Evolutionary conservation across 2,113 vertebrate species (phyloP).

Genomic region (Centrocercus urophasianus): DNA sequence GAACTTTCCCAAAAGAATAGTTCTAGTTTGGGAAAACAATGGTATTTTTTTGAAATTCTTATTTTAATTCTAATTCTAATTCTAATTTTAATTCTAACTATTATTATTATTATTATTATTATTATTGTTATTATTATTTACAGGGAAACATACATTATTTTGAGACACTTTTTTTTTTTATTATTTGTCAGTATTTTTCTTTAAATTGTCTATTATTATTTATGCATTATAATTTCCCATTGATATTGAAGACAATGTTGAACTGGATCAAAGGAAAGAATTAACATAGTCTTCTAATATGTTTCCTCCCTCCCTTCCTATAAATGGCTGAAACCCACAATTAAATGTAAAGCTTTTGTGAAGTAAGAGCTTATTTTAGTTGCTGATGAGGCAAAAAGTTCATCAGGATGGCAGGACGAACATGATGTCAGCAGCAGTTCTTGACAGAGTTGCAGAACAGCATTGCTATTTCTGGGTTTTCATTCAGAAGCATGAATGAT

Average conservation of each 20-base stretch:
- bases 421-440: slow-evolving; percentile 53
- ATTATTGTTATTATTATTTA: background rate
- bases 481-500: slow-evolving; percentile 62
- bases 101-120: background rate
- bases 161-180: rapidly evolving
- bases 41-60: background rate
- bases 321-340: slow-evolving; percentile 32
- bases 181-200: too few relatives aligned
- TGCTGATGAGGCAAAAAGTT: slow-evolving; percentile 59
- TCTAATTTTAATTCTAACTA: background rate
- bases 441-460: slow-evolving; percentile 59
- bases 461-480: slow-evolving; percentile 62
- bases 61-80: background rate
- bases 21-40: background rate
- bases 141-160: background rate
- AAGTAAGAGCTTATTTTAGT: slow-evolving; percentile 45
- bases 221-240: background rate
- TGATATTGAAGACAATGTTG: background rate
- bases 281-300: background rate
- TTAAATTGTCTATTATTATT: background rate
- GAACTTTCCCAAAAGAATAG: background rate
- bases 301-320: slow-evolving; percentile 11
- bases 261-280: background rate
- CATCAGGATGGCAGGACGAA: slow-evolving; percentile 16
- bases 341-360: slow-evolving; percentile 40